Conservation (phyloP, 2,888 invertebrate genomes). For the Polydesmus complanatus region DNA sequence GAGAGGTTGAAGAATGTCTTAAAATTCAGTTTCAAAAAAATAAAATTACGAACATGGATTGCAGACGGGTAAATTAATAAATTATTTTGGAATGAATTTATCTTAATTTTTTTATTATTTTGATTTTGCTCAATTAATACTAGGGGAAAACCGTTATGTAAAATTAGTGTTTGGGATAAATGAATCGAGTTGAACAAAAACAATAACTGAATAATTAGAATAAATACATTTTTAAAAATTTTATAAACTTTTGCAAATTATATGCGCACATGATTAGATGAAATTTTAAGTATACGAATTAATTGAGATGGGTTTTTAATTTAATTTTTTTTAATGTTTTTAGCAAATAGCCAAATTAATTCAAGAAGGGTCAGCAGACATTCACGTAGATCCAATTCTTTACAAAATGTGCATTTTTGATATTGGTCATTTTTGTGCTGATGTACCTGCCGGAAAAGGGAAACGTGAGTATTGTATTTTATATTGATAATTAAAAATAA, state of each 20-base stretch:
- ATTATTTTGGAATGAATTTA: neutral
- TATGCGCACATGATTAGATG: too few species aligned
- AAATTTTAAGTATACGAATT: too few species aligned
- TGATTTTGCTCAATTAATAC: too few species aligned
- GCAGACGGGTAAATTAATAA: slow-evolving; percentile 38
- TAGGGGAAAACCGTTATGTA: too few species aligned
- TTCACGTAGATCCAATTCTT: slow-evolving; percentile 84
- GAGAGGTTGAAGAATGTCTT: slow-evolving; percentile 74
- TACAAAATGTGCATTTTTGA: slow-evolving; percentile 79
- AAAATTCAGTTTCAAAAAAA: slow-evolving; percentile 46
- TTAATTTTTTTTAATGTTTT: slow-evolving; percentile 5
- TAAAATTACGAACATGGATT: slow-evolving; percentile 56
- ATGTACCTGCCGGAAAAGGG: slow-evolving; percentile 71
- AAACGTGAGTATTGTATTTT: slow-evolving; percentile 50
- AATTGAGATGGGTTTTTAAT: too few species aligned
- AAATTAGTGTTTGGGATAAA: too few species aligned
- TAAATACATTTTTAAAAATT: too few species aligned
- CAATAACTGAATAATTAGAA: too few species aligned
- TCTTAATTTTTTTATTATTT: slow-evolving; percentile 27
- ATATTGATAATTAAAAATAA: slow-evolving; percentile 9
- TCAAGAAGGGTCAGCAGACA: slow-evolving; percentile 72
- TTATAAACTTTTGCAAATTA: too few species aligned
- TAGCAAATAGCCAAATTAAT: slow-evolving; percentile 76
- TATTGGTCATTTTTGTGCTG: slow-evolving; percentile 34
- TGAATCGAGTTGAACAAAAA: too few species aligned